Base-by-base conservation (phyloP, 1,140 invertebrate species). In the Hyphantria cunea region DNA sequence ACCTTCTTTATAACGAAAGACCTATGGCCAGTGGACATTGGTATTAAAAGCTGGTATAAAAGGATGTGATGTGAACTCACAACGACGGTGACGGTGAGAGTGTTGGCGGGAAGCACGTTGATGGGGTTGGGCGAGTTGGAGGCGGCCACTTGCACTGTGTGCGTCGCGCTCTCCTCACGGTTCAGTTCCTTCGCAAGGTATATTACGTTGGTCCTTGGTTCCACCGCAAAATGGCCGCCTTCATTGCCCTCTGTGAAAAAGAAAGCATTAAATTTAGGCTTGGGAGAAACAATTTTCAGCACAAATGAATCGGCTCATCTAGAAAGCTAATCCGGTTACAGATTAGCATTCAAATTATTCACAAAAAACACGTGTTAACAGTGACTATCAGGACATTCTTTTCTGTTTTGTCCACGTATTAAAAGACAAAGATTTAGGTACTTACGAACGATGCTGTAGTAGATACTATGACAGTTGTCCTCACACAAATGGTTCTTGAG, bases 361-460 rank as follows among this genome's bases (percentile, higher is more conserved):
- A n/a, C n/a, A n/a, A n/a, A n/a, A n/a, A n/a, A n/a, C n/a, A n/a
- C n/a, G n/a, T n/a, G n/a, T n/a, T n/a, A n/a, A n/a, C n/a, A n/a
- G n/a, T n/a, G n/a, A n/a, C n/a, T n/a, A n/a, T n/a, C n/a, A n/a
- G n/a, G n/a, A n/a, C n/a, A n/a, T n/a, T n/a, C n/a, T n/a, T n/a
- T n/a, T n/a, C n/a, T n/a, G n/a, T n/a, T n/a, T n/a, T n/a, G n/a
- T n/a, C n/a, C n/a, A n/a, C n/a, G n/a, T n/a, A n/a, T n/a, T n/a
- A n/a, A n/a, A n/a, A n/a, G n/a, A n/a, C n/a, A n/a, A n/a, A n/a
- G n/a, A n/a, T n/a, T n/a, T 10, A 9, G 14, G 45, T 41, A 44
- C 75, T 80, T 72, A 92, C 91, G 84, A 66, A 88, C 58, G 32
- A 93, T 89, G 48, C 71, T 89, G 65, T 92, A 93, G 68, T 82